Base-by-base conservation (phyloP, 2,888 invertebrate species). In the Cephus rjabovi region DNA sequence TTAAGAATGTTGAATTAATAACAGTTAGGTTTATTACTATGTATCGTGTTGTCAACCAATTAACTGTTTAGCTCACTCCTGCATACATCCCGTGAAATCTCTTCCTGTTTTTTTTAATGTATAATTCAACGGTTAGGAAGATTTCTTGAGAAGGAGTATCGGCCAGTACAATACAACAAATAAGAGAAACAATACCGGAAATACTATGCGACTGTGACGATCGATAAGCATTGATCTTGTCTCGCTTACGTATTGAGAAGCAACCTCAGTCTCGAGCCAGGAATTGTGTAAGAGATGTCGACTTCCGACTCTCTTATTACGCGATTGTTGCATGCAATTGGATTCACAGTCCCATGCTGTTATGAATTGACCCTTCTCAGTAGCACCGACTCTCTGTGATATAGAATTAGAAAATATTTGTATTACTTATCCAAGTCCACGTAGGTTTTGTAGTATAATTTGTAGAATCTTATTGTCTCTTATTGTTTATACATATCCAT, bases 101-200 rank as follows among this genome's bases (percentile, higher is more conserved):
- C 6, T 23, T 23, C 23, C 23, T 35, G 1, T 12, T 35, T 56
- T 56, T 23, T 56, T 56, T 6, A 33, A 23, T 2, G 2, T 56
- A 23, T 15, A 23, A 56, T 9, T 56, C 9, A 23, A 56, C 23
- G 56, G 9, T 23, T 56, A 56, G 23, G 81, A 79, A 76, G 83
- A 82, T 80, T 95, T 95, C 88, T 95, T 95, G 83, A 96, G 92
- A 74, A 96, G 91, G 75, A 97, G 92, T 80, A 96, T 95, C 0
- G 96, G 96, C 96, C 96, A 97, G 91, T 96, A 97, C 88, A 96
- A 93, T 0, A 95, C 93, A 76, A 95, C 94, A 89, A 97, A 96
- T 31, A 96, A 93, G 31, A 96, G 93, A 91, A 97, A 97, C n/a
- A 96, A 90, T 30, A 94, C 94, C 11, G 97, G 97, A 90, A 97